Conservation (phyloP, 1,140 invertebrate genomes). For the Solenopsis invicta region DNA sequence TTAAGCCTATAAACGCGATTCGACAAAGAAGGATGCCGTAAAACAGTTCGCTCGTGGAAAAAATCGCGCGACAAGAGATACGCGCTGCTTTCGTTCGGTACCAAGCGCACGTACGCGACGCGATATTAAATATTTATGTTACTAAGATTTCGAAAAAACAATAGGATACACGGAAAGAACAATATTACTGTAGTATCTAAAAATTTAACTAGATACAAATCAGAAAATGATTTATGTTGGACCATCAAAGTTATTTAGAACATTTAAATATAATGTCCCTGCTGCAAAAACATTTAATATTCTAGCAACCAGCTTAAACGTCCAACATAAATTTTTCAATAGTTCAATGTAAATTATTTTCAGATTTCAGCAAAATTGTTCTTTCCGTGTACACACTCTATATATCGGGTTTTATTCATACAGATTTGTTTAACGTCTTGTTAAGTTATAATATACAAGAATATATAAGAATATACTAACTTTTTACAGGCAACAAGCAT, state of each 20-base stretch:
- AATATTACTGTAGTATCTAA: too few relatives aligned
- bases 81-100: not conserved
- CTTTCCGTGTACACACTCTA: not conserved
- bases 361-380: too few relatives aligned
- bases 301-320: too few relatives aligned
- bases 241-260: too few relatives aligned
- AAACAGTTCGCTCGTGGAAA: slow-evolving; percentile 64
- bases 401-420: not conserved
- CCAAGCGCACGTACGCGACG: not conserved
- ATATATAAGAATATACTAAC: not conserved
- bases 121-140: not conserved
- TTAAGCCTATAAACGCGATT: slow-evolving; percentile 60
- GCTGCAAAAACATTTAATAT: too few relatives aligned
- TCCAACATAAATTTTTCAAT: too few relatives aligned
- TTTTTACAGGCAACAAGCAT: not conserved
- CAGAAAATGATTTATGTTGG: too few relatives aligned
- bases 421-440: not conserved
- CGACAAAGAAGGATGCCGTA: slow-evolving; percentile 51
- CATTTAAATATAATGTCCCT: too few relatives aligned
- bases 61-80: not conserved
- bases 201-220: too few relatives aligned
- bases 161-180: too few relatives aligned
- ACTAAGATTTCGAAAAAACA: not conserved
- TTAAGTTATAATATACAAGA: not conserved
- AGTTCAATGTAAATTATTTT: too few relatives aligned